phyloP scores from a whole-genome alignment of 2,888 invertebrate genomes.

The Eristalinus aeneus region DNA sequence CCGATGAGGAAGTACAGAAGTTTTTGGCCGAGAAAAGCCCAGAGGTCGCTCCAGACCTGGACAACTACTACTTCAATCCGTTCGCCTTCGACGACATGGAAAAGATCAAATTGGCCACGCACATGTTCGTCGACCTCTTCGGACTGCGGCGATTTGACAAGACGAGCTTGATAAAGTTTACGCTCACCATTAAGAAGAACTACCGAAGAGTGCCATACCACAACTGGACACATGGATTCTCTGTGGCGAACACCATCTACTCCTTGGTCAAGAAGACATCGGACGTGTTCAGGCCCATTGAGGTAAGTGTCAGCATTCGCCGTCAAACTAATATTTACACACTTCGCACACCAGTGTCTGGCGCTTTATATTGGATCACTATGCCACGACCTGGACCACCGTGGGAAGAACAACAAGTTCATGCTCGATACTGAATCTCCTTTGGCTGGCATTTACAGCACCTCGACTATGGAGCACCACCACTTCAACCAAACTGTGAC shows the following conservation, averaged over 20 bases:
- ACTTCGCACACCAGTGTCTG: constrained; percentile 81
- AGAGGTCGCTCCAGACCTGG: constrained; percentile 77
- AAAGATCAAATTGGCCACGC: constrained; percentile 87
- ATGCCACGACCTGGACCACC: constrained; percentile 93
- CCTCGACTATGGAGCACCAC: constrained; percentile 93
- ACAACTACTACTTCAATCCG: constrained; percentile 87
- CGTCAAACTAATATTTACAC: constrained; percentile 54
- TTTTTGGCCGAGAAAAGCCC: constrained; percentile 74
- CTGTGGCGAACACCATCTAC: constrained; percentile 92
- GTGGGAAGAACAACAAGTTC: constrained; percentile 93
- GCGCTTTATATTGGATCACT: constrained; percentile 90
- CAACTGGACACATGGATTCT: constrained; percentile 94
- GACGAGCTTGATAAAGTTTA: constrained; percentile 86
- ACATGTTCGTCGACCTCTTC: constrained; percentile 90
- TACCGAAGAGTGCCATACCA: constrained; percentile 92
- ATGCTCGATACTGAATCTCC: constrained; percentile 92
- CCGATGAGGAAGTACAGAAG: constrained; percentile 85
- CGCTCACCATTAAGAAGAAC: constrained; percentile 91
- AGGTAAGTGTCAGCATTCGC: constrained; percentile 80
- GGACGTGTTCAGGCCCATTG: constrained; percentile 83
- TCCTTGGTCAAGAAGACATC: constrained; percentile 85
- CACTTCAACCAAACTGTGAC: constrained; percentile 94
- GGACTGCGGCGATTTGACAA: constrained; percentile 85
- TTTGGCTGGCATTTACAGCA: constrained; percentile 91
- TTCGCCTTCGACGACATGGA: constrained; percentile 86